These are phyloP conservation scores for Phaethornis superciliosus DNA, from an alignment of 2,113 vertebrate species.

Conservation along the genomic window DNA sequence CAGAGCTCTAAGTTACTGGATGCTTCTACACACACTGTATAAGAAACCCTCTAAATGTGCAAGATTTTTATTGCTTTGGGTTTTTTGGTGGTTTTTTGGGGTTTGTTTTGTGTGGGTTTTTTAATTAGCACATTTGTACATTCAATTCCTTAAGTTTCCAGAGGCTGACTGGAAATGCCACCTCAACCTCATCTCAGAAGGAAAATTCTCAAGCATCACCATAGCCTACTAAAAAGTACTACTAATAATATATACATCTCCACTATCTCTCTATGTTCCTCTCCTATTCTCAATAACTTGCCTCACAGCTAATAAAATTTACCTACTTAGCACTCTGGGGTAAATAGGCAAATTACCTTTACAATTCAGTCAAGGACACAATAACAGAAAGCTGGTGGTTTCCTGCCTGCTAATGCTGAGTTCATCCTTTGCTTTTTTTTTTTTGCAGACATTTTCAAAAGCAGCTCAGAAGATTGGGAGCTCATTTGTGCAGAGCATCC, in stretches of 20 bases:
- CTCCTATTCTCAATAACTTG: not conserved
- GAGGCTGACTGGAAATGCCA: not conserved
- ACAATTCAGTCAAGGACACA: constrained; percentile 3
- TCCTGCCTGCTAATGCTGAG: not conserved
- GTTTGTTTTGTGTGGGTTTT: too few relatives aligned
- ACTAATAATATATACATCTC: too few relatives aligned
- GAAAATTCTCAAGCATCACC: not conserved
- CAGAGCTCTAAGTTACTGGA: not conserved
- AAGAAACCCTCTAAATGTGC: not conserved
- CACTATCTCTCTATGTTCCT: not conserved
- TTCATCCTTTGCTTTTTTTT: not conserved
- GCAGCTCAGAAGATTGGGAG: not conserved
- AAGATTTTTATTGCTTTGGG: not conserved
- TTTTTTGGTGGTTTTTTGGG: too few relatives aligned
- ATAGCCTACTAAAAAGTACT: not conserved
- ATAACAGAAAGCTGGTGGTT: constrained; percentile 13
- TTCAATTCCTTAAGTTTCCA: not conserved
- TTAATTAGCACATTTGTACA: not conserved
- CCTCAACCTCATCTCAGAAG: not conserved
- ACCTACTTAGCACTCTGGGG: not conserved
- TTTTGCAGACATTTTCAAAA: not conserved
- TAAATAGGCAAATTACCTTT: constrained; percentile 20
- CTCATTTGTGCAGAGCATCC: not conserved
- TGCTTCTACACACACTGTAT: not conserved
- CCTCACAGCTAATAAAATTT: not conserved